Evolutionary conservation across 2,888 invertebrate species (phyloP).

Genomic region (Tineola bisselliella): DNA sequence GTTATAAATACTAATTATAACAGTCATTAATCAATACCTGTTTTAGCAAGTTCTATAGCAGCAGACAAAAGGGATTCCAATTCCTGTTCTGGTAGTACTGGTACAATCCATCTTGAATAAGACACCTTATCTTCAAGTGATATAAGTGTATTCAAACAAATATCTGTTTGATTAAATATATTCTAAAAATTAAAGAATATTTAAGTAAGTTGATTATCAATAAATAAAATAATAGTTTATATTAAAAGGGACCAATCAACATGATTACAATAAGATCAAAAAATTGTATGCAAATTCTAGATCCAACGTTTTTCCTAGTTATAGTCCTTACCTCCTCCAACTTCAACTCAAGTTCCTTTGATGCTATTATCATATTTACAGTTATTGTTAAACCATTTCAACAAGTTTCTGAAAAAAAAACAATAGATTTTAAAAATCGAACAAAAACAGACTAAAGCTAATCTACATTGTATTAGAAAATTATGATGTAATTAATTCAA

Average conservation of each 20-base stretch:
- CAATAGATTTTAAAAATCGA: not conserved
- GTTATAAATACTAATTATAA: not conserved
- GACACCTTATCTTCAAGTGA: slow-evolving; percentile 96
- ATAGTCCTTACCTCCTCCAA: slow-evolving; percentile 52
- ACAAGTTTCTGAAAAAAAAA: slow-evolving; percentile 20
- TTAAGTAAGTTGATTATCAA: too few species aligned
- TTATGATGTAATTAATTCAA: too few species aligned
- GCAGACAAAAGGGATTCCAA: slow-evolving; percentile 90
- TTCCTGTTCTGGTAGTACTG: slow-evolving; percentile 96
- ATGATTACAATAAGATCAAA: too few species aligned
- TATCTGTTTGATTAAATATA: not conserved
- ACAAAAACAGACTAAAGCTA: too few species aligned
- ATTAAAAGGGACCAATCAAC: too few species aligned
- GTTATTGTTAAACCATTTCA: slow-evolving; percentile 52
- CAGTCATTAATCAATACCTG: slow-evolving; percentile 73
- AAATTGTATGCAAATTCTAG: too few species aligned
- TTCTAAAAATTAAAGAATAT: not conserved
- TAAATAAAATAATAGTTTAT: too few species aligned
- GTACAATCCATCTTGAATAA: slow-evolving; percentile 96
- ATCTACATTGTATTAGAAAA: too few species aligned
- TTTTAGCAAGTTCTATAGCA: slow-evolving; percentile 85
- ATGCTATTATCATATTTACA: slow-evolving; percentile 64
- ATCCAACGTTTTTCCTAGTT: too few species aligned
- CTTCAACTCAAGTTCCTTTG: slow-evolving; percentile 62
- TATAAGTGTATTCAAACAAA: slow-evolving; percentile 68